phyloP scores from a whole-genome alignment of 2,888 invertebrate genomes.

The Lottia scabra region DNA sequence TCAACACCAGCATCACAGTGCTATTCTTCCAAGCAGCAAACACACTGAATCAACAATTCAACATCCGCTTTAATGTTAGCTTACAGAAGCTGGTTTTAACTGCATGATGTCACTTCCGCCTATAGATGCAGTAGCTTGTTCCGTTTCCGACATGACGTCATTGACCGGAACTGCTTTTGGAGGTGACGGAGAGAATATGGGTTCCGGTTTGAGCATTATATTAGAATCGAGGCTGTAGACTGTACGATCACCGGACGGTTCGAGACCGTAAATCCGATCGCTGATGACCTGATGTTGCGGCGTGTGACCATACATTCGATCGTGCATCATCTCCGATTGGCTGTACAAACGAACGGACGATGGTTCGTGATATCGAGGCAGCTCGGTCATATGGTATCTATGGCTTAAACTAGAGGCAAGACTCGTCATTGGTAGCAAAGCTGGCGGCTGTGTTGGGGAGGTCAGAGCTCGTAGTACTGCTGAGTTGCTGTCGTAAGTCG shows the following conservation, averaged over 20 bases:
- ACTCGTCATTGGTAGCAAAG: slow-evolving; percentile 29
- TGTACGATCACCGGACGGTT: neutral
- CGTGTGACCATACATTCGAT: slow-evolving; percentile 12
- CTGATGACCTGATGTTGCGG: neutral
- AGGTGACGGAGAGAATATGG: slow-evolving; percentile 37
- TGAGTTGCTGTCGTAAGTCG: slow-evolving; percentile 25
- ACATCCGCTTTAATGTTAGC: slow-evolving; percentile 7
- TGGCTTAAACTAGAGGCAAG: slow-evolving; percentile 13
- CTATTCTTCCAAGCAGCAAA: too few species aligned
- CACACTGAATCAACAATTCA: too few species aligned
- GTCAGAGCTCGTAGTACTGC: slow-evolving; percentile 37
- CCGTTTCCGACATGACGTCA: slow-evolving; percentile 25
- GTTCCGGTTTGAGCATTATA: slow-evolving; percentile 34
- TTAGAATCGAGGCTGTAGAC: slow-evolving; percentile 17
- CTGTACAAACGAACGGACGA: neutral
- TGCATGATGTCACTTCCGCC: slow-evolving; percentile 31
- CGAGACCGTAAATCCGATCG: neutral
- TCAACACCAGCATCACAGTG: too few species aligned
- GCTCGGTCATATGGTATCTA: slow-evolving; percentile 20
- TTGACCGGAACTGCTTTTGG: slow-evolving; percentile 40
- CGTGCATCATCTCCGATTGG: slow-evolving; percentile 21
- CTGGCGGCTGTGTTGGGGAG: slow-evolving; percentile 21
- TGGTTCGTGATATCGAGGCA: slow-evolving; percentile 10
- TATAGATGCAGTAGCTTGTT: slow-evolving; percentile 20
- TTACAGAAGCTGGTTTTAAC: slow-evolving; percentile 32